Evolutionary conservation across 2,888 invertebrate species (phyloP).

Genomic region (Cryptosula pallasiana): DNA sequence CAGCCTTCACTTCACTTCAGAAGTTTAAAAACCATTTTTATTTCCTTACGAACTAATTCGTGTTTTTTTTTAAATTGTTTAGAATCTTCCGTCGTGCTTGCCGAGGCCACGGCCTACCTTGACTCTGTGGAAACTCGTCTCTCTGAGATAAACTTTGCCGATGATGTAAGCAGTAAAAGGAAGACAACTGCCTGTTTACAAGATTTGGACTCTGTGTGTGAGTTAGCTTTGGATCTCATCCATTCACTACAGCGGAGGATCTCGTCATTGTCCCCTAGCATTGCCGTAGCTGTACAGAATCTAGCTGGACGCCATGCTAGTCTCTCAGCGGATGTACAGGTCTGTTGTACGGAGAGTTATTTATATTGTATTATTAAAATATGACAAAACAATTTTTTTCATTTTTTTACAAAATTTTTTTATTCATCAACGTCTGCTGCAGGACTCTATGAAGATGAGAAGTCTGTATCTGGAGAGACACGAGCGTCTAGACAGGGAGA

Average conservation of each 20-base stretch:
- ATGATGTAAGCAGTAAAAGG: slow-evolving; percentile 19
- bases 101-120: slow-evolving; percentile 5
- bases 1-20: too few species aligned
- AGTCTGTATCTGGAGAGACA: slow-evolving; percentile 19
- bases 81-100: slow-evolving; percentile 18
- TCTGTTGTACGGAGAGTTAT: too few species aligned
- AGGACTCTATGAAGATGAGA: slow-evolving; percentile 17
- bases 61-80: too few species aligned
- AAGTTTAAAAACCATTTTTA: too few species aligned
- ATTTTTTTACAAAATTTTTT: too few species aligned
- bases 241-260: slow-evolving; percentile 13
- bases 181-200: slow-evolving; percentile 18
- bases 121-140: slow-evolving; percentile 3
- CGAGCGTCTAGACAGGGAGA: slow-evolving; percentile 9
- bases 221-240: slow-evolving; percentile 11
- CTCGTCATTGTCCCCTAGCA: slow-evolving; percentile 1
- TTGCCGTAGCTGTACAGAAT: slow-evolving; percentile 13
- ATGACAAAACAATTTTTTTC: too few species aligned
- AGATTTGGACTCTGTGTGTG: slow-evolving; percentile 15
- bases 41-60: too few species aligned
- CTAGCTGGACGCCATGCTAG: slow-evolving; percentile 7
- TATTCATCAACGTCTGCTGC: too few species aligned
- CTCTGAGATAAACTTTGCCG: neutral
- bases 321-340: slow-evolving; percentile 15
- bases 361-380: too few species aligned